phyloP scores from a whole-genome alignment of 2,888 invertebrate species.

The Hybos culiciformis region DNA sequence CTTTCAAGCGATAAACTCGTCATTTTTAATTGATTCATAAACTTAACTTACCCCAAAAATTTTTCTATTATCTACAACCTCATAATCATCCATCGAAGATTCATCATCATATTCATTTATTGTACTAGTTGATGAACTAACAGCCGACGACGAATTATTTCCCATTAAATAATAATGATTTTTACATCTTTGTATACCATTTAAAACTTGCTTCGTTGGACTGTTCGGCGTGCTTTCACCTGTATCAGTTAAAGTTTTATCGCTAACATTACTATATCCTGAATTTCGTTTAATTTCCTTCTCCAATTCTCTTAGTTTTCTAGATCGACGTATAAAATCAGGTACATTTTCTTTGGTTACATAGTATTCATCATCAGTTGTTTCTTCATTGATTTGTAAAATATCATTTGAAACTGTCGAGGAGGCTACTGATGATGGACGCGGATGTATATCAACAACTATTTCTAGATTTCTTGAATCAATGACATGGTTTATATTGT shows the following conservation, averaged over 20 bases:
- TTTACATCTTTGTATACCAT: too few relatives aligned
- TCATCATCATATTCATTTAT: slow-evolving; percentile 5
- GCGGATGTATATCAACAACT: not conserved
- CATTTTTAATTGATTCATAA: not conserved
- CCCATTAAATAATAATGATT: not conserved
- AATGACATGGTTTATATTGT: not conserved
- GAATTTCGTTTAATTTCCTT: not conserved
- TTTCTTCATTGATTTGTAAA: not conserved
- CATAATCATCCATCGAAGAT: slow-evolving; percentile 6
- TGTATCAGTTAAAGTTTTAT: slow-evolving; percentile 5
- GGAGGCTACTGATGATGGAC: not conserved
- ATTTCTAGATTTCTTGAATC: not conserved
- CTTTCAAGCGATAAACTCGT: not conserved
- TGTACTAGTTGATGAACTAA: not conserved
- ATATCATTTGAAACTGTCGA: not conserved
- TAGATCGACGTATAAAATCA: not conserved
- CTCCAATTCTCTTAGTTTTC: not conserved
- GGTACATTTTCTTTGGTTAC: not conserved
- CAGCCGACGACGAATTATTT: not conserved
- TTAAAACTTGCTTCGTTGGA: not conserved
- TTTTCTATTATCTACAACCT: slow-evolving; percentile 4
- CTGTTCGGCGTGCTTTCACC: not conserved
- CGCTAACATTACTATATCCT: slow-evolving; percentile 6
- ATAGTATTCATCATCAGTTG: not conserved
- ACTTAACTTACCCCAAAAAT: not conserved